A percentile compares a stretch with the other conserved stretches of the same genome.
phyloP scores from a whole-genome alignment of 92 coral and sea anemone species.

The Siderastrea radians region DNA sequence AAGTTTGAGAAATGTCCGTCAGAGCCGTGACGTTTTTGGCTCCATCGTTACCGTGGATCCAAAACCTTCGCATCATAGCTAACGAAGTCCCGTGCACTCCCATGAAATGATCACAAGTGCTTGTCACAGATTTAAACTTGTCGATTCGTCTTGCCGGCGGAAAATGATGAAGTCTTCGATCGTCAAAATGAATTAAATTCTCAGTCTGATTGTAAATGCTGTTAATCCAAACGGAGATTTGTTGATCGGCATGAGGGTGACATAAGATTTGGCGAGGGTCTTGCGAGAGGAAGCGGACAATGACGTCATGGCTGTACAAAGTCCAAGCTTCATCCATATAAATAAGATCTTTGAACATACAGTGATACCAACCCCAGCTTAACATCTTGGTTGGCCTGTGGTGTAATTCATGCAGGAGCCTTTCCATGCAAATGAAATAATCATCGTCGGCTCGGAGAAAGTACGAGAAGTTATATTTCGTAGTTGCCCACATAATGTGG shows the following conservation, averaged over 20 bases:
- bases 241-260: slow-evolving; percentile 67
- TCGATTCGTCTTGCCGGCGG: slow-evolving; percentile 43
- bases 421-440: slow-evolving; percentile 56
- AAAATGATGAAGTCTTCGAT: slow-evolving; percentile 44
- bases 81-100: slow-evolving; percentile 68
- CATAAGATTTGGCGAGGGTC: slow-evolving; percentile 43
- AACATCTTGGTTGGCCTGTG: slow-evolving; percentile 37
- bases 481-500: slow-evolving; percentile 55
- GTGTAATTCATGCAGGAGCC: slow-evolving; percentile 44
- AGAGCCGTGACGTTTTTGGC: neutral
- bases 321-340: slow-evolving; percentile 64
- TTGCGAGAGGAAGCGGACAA: slow-evolving; percentile 29
- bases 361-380: slow-evolving; percentile 60
- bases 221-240: slow-evolving; percentile 63
- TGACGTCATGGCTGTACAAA: slow-evolving; percentile 42
- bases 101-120: slow-evolving; percentile 38
- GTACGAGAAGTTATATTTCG: slow-evolving; percentile 49
- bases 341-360: slow-evolving; percentile 22
- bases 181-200: slow-evolving; percentile 30
- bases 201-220: neutral
- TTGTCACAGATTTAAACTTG: neutral
- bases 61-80: slow-evolving; percentile 41
- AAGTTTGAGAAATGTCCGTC: neutral
- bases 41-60: slow-evolving; percentile 19
- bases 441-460: slow-evolving; percentile 64